Percentiles rank a stretch among this genome's conserved stretches.
phyloP scores from a whole-genome alignment of 2,113 vertebrate species.

The Pelvicachromis taeniatus region DNA sequence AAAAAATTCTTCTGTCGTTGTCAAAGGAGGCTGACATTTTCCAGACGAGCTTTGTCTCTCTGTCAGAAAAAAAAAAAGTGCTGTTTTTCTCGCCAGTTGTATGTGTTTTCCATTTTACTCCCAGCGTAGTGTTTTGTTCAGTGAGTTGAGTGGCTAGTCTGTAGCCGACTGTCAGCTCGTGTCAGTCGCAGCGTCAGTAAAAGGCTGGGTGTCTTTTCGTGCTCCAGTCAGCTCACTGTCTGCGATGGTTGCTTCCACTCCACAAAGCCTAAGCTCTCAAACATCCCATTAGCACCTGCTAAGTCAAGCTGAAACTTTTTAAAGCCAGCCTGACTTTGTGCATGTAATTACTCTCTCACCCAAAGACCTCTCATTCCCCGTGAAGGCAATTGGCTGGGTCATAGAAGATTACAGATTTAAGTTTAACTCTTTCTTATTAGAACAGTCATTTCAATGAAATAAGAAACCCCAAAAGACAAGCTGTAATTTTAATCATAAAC shows the following conservation, averaged over 20 bases:
- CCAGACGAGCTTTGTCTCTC: not conserved
- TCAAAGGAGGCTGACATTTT: not conserved
- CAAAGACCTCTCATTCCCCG: constrained; percentile 18
- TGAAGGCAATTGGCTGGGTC: constrained; percentile 35
- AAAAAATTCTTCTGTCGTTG: not conserved
- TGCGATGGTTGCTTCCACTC: constrained; percentile 42
- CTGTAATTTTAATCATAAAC: not conserved
- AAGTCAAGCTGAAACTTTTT: constrained; percentile 62
- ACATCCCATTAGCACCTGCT: constrained; percentile 64
- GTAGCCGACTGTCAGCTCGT: constrained; percentile 29
- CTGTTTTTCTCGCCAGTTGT: not conserved
- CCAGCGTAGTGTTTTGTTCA: constrained; percentile 13
- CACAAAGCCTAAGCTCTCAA: constrained; percentile 45
- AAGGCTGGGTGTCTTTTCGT: constrained; percentile 35
- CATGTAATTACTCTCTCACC: constrained; percentile 51
- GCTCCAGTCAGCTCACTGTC: constrained; percentile 42
- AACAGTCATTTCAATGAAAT: constrained; percentile 18
- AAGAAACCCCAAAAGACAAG: not conserved
- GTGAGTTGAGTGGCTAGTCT: not conserved
- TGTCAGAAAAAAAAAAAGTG: not conserved
- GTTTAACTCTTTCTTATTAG: constrained; percentile 22
- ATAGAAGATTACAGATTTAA: constrained; percentile 42
- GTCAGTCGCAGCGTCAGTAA: constrained; percentile 40
- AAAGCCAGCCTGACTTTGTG: constrained; percentile 50
- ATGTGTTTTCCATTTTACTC: constrained; percentile 11